Base-by-base conservation (phyloP, 2,113 vertebrate genomes). In the Percopsis transmontana region DNA sequence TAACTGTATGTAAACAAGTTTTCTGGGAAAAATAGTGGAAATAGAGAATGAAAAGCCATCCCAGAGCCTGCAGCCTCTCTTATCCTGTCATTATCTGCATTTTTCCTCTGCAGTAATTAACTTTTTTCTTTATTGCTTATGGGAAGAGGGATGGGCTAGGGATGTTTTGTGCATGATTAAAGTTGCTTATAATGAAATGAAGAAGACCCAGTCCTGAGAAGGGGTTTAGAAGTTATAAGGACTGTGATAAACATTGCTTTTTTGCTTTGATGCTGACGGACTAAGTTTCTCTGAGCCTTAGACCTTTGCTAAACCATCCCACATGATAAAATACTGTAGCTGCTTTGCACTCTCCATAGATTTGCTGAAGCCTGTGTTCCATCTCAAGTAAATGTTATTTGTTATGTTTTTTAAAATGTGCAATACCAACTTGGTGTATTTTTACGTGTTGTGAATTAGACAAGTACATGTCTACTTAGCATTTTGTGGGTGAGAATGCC, bases 61-160 rank as follows among this genome's bases (percentile, higher is more conserved):
- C 85, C 74, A 53, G 76, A 70, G 84, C 88, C 84, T 83, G 68
- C 77, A 89, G 89, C 81, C 20, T 62, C 74, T 82, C 75, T 48
- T 76, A 81, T 87, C 88, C 91, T 90, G 85, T 92, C 84, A 92
- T 91, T 90, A 90, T 89, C 89, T 89, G 78, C 88, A 87, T 91
- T 88, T 88, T 83, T 87, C 62, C 84, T 80, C 75, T 53, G 71
- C 81, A 81, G 68, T 91, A 90, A 92, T 92, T 91, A 89, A 62
- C 65, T 70, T 87, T 80, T 83, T 70, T 53, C 80, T 90, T 88
- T 88, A 90, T 90, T 90, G 83, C 82, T 87, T 87, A 91, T 88
- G 88, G 88, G 89, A 88, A 90, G 76, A 79, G 70, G 82, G 79
- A 77, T 74, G 51, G 58, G 72, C 70, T 77, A 80, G 83, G 79